These are phyloP conservation scores for Calcarius lapponicus DNA, from an alignment of 2,797 vertebrate genomes.

Conservation along the genomic window DNA sequence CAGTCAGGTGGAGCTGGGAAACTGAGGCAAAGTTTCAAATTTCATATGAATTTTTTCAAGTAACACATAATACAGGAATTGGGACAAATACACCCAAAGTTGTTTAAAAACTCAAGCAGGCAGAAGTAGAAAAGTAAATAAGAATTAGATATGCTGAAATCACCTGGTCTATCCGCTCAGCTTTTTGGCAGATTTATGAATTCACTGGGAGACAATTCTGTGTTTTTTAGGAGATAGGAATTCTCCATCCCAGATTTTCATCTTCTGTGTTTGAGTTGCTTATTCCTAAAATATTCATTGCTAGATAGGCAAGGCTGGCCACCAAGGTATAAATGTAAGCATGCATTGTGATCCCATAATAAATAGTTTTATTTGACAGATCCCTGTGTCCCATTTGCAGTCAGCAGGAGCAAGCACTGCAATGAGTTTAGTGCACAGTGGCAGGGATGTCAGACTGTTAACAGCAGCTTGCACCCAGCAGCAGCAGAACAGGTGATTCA, in stretches of 20 bases:
- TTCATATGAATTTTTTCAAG: not conserved
- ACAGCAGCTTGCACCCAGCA: not conserved
- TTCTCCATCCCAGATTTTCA: not conserved
- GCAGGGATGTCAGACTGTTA: not conserved
- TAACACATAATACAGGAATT: not conserved
- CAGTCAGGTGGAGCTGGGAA: fast-evolving
- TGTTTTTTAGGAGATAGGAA: not conserved
- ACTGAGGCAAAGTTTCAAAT: not conserved
- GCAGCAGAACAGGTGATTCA: not conserved
- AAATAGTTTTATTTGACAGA: not conserved
- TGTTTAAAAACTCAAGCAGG: not conserved
- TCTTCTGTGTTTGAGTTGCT: not conserved
- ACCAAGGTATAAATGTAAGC: not conserved
- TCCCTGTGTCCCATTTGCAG: not conserved
- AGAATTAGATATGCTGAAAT: not conserved
- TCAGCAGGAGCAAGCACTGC: not conserved
- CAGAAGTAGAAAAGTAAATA: not conserved
- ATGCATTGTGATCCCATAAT: not conserved
- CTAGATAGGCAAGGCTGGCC: not conserved
- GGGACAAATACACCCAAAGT: not conserved
- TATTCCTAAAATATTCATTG: not conserved
- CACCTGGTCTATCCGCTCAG: not conserved
- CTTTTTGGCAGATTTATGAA: not conserved
- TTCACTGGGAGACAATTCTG: not conserved
- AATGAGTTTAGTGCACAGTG: not conserved